phyloP scores from a whole-genome alignment of 1,140 invertebrate species.

The Maniola jurtina region DNA sequence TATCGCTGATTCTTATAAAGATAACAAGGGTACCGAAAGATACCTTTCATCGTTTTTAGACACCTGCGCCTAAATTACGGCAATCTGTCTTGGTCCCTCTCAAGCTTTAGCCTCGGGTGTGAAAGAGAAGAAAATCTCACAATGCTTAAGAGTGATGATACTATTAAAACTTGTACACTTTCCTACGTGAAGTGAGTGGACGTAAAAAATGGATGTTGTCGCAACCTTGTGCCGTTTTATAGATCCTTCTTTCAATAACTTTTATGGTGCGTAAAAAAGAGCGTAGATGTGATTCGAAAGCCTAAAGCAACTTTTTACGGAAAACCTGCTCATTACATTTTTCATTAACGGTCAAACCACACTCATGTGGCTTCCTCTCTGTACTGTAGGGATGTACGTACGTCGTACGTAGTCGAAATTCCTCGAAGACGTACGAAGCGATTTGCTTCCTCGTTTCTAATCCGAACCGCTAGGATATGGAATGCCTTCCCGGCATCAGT shows the following conservation, averaged over 20 bases:
- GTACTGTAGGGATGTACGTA: too few species aligned
- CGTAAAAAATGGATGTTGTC: background rate
- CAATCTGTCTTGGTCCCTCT: background rate
- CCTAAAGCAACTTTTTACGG: too few species aligned
- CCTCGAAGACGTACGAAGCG: too few species aligned
- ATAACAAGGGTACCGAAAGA: conserved; percentile 4
- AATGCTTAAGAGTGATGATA: conserved; percentile 1
- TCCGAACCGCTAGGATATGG: too few species aligned
- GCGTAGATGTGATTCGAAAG: background rate
- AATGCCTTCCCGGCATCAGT: too few species aligned
- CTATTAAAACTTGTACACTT: conserved; percentile 8
- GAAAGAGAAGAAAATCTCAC: background rate
- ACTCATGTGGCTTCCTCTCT: too few species aligned
- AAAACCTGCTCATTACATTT: too few species aligned
- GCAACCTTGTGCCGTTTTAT: background rate
- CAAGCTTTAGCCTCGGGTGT: background rate
- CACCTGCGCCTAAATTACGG: conserved; percentile 16
- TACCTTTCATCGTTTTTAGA: conserved; percentile 15
- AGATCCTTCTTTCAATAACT: background rate
- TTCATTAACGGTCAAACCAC: too few species aligned
- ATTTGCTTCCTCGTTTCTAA: too few species aligned
- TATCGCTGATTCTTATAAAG: conserved; percentile 13
- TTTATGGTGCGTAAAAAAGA: conserved; percentile 1
- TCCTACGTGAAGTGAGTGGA: background rate
- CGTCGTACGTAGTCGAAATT: too few species aligned